Base-by-base conservation (phyloP, 2,113 vertebrate species). In the Plectropomus leopardus region DNA sequence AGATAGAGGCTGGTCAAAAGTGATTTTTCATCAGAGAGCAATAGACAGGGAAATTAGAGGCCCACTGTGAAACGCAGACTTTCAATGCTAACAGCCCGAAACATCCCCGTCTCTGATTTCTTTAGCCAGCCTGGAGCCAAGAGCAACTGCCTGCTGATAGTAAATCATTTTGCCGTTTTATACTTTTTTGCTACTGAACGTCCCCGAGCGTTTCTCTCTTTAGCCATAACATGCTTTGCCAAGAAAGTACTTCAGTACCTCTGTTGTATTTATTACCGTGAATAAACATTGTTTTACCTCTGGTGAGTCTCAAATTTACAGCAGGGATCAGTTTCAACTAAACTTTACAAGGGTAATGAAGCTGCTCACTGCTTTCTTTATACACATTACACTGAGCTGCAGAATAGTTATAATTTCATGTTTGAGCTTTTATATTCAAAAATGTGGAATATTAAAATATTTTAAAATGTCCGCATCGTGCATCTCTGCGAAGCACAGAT, bases 131-230 rank as follows among this genome's bases (percentile, higher is more conserved):
- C 58, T 19, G 19, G 32, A 64, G 93, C 94, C 93, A 93, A 94
- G 69, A 92, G 59, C 84, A 90, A 91, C 92, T 89, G 63, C 82
- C 83, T 87, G 61, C 80, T 86, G 84, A 93, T 90, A 86, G 85
- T 93, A 94, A 94, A 94, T 94, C 92, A 92, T 90, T 87, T 83
- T 50, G 32, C 51, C 76, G 79, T 77, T 81, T 86, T 79, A 82
- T 90, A 54, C 64, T 79, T 60, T 75, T 72, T 77, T 81, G 92
- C 92, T 91, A 90, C 94, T 42, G 89, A 92, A 87, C 55, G 65
- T 88, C 82, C 86, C 78, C 76, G 58, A 79, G 70, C 61, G 50
- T 87, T 87, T 84, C 34, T 80, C 66, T 76, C 72, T 80, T 77
- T 54, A 73, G 60, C 59, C 69, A 44, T 68, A 71, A 85, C 40